These are phyloP conservation scores for Ophiodon elongatus DNA, from an alignment of 2,113 vertebrate genomes.

Conservation along the genomic window DNA sequence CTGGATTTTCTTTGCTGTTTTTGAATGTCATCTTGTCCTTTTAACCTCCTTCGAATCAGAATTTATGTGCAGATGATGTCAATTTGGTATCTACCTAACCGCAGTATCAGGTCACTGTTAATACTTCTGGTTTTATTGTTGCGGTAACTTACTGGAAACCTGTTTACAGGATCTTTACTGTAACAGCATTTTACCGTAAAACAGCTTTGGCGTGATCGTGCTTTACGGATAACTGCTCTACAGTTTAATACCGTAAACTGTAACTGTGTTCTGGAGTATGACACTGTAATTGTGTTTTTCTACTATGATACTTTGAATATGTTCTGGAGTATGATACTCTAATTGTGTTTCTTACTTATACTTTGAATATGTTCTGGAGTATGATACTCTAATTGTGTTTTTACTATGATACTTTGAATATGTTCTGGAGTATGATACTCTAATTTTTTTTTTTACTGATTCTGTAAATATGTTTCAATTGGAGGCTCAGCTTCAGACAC, in stretches of 20 bases:
- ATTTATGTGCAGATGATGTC: neutral
- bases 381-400: neutral
- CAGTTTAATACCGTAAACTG: neutral
- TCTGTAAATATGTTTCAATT: neutral
- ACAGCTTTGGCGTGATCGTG: neutral
- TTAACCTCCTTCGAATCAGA: neutral
- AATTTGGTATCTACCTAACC: neutral
- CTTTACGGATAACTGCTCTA: neutral
- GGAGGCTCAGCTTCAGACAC: too few species aligned
- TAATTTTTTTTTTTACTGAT: neutral
- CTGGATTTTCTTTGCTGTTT: neutral
- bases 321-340: neutral
- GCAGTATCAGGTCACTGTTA: neutral
- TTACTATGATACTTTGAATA: neutral
- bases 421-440: neutral
- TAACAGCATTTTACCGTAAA: neutral
- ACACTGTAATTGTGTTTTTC: neutral
- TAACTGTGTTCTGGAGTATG: neutral
- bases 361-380: neutral
- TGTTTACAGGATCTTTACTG: neutral
- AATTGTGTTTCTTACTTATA: neutral
- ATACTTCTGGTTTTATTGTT: neutral
- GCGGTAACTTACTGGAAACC: neutral
- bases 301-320: neutral
- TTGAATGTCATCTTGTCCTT: neutral